Evolutionary conservation across 2,888 invertebrate genomes (phyloP), one percentile per base, ranked within the genome.

Genomic region (Coenonympha arcania): DNA sequence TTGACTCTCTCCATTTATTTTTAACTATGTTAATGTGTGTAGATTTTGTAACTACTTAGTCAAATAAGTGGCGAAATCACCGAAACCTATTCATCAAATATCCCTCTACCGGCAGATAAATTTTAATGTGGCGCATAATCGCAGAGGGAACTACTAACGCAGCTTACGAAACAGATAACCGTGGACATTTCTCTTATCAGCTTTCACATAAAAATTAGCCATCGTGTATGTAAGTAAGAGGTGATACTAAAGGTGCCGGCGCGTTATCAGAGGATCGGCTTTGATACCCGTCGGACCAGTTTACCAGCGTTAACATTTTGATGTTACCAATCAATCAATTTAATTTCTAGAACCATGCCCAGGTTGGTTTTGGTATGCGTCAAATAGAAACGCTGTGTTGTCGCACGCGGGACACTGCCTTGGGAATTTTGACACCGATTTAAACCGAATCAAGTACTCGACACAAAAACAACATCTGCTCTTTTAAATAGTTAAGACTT

Each of bases 291-390:
- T 66, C 58, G 54, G 51, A 61, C 65, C 63, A 15, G 57, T 82
- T 77, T 78, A 82, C 60, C 65, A 68, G 68, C 76, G 75, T 81
- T 71, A 79, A 76, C 22, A 76, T 72, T 76, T 81, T 82, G 77
- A 82, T 78, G 75, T 75, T 73, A 70, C 69, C 70, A 70, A 85
- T 84, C 80, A 83, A 84, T 84, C 83, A 82, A 78, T 69, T 74
- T 76, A 73, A 79, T 78, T 76, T 77, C 71, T 50, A 24, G 40
- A 19, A 44, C 22, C 15, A 30, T 43, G 54, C 52, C 56, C 49
- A 50, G 54, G 41, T 56, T 39, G 53, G 50, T 40, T 58, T 54
- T 53, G 52, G 49, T 51, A 52, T 53, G 46, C 46, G 44, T 49
- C 48, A 50, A 58, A 53, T 37, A 51, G 13, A 22, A 24, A 15